Percentiles rank a stretch among this genome's conserved stretches.
Evolutionary conservation across 1,140 invertebrate species (phyloP).

Genomic region (Conopomorpha cramerella): DNA sequence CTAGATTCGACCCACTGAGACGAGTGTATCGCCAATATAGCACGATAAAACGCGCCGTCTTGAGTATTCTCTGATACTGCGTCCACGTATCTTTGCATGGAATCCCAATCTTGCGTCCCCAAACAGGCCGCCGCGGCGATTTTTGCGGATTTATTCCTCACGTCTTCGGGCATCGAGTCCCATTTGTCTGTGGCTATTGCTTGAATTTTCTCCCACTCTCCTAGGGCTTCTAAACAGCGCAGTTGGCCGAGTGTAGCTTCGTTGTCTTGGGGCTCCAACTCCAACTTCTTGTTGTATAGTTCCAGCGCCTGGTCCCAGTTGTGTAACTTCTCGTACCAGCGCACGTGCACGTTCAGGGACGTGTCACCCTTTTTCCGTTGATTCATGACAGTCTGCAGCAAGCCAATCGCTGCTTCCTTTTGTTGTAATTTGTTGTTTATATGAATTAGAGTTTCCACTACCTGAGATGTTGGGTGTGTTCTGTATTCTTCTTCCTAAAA

Average conservation of each 20-base stretch:
- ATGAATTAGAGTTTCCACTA: slow-evolving; percentile 92
- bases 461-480: slow-evolving; percentile 68
- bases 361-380: slow-evolving; percentile 68
- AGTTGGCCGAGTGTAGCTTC: slow-evolving; percentile 92
- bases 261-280: slow-evolving; percentile 68
- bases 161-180: slow-evolving; percentile 70
- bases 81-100: slow-evolving; percentile 87
- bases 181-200: slow-evolving; percentile 75
- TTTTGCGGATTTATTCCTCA: slow-evolving; percentile 82
- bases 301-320: slow-evolving; percentile 96
- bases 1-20: slow-evolving; percentile 78
- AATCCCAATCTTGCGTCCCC: slow-evolving; percentile 91
- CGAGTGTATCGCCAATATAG: slow-evolving; percentile 91
- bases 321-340: slow-evolving; percentile 99
- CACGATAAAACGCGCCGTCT: slow-evolving; percentile 94
- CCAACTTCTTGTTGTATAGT: slow-evolving; percentile 77
- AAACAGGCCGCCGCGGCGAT: slow-evolving; percentile 94
- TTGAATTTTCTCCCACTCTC: slow-evolving; percentile 92
- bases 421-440: slow-evolving; percentile 99
- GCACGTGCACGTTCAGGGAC: slow-evolving; percentile 82
- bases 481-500: slow-evolving; percentile 96
- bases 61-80: slow-evolving; percentile 87
- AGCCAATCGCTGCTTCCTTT: slow-evolving; percentile 93
- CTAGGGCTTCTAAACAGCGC: slow-evolving; percentile 95
- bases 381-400: slow-evolving; percentile 89